A percentile compares a stretch with the other conserved stretches of the same genome.
Conservation (phyloP, 2,888 invertebrate genomes). For the Aphrophora alni region DNA sequence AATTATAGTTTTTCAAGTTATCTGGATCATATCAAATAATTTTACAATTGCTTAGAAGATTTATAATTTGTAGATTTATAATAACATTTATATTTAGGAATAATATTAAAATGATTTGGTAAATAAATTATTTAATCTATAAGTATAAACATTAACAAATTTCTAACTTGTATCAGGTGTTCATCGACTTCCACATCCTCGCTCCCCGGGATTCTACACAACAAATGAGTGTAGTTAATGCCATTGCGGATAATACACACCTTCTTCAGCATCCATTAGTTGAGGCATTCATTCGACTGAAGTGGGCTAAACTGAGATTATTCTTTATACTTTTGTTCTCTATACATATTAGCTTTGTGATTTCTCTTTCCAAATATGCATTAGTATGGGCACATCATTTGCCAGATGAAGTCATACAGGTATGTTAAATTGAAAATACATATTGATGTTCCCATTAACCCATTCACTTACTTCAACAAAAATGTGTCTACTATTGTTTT, state of each 20-base stretch:
- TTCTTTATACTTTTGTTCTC: slow-evolving; percentile 63
- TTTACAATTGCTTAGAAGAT: no score
- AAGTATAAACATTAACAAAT: no score
- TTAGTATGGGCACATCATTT: slow-evolving; percentile 46
- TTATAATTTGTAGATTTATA: no score
- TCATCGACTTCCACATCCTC: slow-evolving; percentile 61
- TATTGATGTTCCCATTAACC: no score
- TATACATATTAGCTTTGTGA: slow-evolving; percentile 61
- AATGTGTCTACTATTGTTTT: no score
- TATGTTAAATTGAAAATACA: neutral
- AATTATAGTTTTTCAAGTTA: no score
- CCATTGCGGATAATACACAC: slow-evolving; percentile 60
- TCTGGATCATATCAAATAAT: no score
- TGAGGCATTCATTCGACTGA: slow-evolving; percentile 64
- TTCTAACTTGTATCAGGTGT: slow-evolving; percentile 57
- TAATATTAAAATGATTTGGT: no score
- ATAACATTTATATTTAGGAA: no score
- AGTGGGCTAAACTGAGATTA: slow-evolving; percentile 64
- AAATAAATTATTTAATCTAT: no score
- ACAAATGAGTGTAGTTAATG: slow-evolving; percentile 63
- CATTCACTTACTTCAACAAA: no score
- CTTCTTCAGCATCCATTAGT: slow-evolving; percentile 65
- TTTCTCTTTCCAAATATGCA: slow-evolving; percentile 61
- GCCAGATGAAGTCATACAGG: neutral
- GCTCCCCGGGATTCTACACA: slow-evolving; percentile 53